Percentiles rank a stretch among this genome's conserved stretches.
Evolutionary conservation across 2,797 vertebrate genomes (phyloP).

Genomic region (Phoebastria nigripes): DNA sequence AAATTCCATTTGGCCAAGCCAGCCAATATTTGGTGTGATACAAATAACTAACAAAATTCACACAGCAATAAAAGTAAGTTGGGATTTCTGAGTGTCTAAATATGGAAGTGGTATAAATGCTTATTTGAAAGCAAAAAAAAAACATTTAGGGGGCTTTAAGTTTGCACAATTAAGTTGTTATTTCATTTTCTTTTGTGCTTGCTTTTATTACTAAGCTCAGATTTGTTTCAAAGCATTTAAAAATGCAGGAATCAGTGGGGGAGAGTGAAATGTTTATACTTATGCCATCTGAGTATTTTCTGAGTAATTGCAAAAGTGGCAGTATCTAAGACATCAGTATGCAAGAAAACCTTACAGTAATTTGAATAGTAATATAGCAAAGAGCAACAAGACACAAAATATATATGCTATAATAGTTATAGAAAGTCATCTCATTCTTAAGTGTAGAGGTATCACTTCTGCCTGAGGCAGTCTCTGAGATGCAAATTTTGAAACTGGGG

Average conservation of each 20-base stretch:
- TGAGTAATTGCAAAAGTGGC: not conserved
- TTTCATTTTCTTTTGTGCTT: not conserved
- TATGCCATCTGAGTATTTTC: not conserved
- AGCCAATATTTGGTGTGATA: not conserved
- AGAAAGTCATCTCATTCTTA: not conserved
- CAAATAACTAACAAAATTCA: not conserved
- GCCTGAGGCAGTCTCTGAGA: not conserved
- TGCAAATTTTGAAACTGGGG: not conserved
- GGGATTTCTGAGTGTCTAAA: not conserved
- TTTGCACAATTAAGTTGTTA: not conserved
- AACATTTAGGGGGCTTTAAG: not conserved
- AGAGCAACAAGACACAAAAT: not conserved
- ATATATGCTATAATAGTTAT: accelerated
- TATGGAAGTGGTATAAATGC: not conserved
- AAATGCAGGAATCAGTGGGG: not conserved
- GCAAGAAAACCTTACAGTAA: not conserved
- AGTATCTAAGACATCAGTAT: not conserved
- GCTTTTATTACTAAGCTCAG: not conserved
- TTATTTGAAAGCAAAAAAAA: not conserved
- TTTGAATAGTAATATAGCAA: not conserved
- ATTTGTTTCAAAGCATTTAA: not conserved
- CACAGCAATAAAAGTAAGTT: not conserved
- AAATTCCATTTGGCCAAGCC: not conserved
- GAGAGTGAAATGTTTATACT: not conserved
- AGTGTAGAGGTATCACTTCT: not conserved